Conservation (phyloP, 2,113 vertebrate genomes). For the Lutjanus erythropterus region DNA sequence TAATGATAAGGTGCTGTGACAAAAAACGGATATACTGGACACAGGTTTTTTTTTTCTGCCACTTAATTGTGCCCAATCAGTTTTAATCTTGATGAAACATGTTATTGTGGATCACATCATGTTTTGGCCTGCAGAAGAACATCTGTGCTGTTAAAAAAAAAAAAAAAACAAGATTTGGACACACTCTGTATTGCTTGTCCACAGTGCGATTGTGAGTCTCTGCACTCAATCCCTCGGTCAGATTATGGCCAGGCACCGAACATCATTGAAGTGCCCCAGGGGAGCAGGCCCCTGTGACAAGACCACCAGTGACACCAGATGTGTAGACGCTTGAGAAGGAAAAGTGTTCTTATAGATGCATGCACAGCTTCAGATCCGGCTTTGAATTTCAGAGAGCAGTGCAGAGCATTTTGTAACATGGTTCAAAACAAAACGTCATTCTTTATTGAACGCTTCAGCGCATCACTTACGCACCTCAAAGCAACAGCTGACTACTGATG, state of each 20-base stretch:
- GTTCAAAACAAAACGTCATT: constrained; percentile 28
- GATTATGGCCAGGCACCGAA: constrained; percentile 34
- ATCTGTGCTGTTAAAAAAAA: not conserved
- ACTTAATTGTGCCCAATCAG: not conserved
- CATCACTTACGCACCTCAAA: not conserved
- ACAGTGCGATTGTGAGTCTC: not conserved
- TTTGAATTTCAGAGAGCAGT: constrained; percentile 28
- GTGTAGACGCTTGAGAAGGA: constrained; percentile 38
- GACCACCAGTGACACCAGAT: constrained; percentile 44
- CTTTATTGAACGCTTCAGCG: constrained; percentile 10
- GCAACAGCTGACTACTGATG: constrained; percentile 1
- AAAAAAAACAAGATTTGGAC: not conserved
- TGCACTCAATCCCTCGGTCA: constrained; percentile 24
- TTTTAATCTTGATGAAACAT: not conserved
- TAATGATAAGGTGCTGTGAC: not conserved
- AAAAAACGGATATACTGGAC: not conserved
- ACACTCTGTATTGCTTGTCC: not conserved
- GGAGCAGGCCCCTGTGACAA: constrained; percentile 17
- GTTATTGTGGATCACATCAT: not conserved
- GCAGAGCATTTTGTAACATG: constrained; percentile 14
- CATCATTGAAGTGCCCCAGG: constrained; percentile 24
- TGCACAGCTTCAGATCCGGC: constrained; percentile 6
- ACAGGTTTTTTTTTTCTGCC: not conserved
- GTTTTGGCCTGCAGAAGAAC: not conserved
- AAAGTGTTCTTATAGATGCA: constrained; percentile 37